Evolutionary conservation across 2,888 invertebrate species (phyloP).

Genomic region (Clusia tigrina): DNA sequence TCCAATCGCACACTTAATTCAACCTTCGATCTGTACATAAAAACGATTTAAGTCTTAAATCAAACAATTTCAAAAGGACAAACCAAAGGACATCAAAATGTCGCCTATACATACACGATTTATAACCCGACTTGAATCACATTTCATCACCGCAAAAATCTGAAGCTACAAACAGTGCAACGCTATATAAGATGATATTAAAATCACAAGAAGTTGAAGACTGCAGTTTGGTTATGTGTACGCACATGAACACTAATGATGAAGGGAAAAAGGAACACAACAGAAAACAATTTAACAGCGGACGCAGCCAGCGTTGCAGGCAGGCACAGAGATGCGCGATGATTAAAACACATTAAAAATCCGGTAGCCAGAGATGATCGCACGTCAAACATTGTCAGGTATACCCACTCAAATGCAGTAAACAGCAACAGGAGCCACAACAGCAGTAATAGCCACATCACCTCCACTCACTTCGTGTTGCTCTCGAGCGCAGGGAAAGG

Average conservation of each 20-base stretch:
- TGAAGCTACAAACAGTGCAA: neutral
- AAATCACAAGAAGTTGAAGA: neutral
- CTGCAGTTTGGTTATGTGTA: too few relatives aligned
- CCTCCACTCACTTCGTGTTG: neutral
- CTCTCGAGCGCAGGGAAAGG: constrained; percentile 25
- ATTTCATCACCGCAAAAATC: constrained; percentile 40
- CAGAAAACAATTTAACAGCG: constrained; percentile 48
- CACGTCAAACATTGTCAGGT: constrained; percentile 19
- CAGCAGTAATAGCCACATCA: neutral
- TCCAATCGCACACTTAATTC: constrained; percentile 32
- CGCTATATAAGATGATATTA: neutral
- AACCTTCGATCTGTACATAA: neutral
- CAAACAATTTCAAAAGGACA: constrained; percentile 19
- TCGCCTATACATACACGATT: constrained; percentile 47
- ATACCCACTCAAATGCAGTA: too few relatives aligned
- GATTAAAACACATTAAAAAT: constrained; percentile 65
- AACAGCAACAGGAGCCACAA: neutral
- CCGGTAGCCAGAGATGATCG: constrained; percentile 58
- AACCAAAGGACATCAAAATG: constrained; percentile 37
- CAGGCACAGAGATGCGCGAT: constrained; percentile 36
- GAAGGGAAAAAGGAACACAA: too few relatives aligned
- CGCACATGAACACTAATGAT: too few relatives aligned
- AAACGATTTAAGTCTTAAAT: constrained; percentile 9
- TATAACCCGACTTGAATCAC: constrained; percentile 53
- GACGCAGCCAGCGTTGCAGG: neutral